Conservation (phyloP, 1,140 invertebrate genomes). For the Ostrea edulis region DNA sequence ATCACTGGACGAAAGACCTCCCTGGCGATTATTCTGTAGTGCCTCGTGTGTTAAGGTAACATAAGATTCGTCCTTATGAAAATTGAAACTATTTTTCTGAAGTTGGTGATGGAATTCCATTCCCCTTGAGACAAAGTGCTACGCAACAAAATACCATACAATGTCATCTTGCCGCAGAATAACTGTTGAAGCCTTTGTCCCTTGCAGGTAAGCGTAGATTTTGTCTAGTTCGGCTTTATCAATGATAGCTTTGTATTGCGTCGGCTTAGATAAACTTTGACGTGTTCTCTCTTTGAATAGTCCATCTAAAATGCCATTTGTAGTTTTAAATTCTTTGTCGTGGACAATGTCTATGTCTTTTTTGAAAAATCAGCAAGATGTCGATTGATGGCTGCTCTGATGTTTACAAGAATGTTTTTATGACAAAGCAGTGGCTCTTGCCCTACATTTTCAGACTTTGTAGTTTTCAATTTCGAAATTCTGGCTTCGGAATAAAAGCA, state of each 20-base stretch:
- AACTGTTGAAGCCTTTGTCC: background rate
- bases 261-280: slow-evolving; percentile 14
- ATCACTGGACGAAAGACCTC: slow-evolving; percentile 10
- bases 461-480: background rate
- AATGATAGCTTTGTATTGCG: slow-evolving; percentile 46
- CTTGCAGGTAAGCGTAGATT: slow-evolving; percentile 42
- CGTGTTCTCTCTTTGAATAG: slow-evolving; percentile 44
- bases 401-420: too few relatives aligned
- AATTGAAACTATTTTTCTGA: background rate
- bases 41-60: slow-evolving; percentile 40
- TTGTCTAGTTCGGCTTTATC: background rate
- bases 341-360: slow-evolving; percentile 47
- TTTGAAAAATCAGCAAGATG: slow-evolving; percentile 40
- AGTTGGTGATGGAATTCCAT: slow-evolving; percentile 50
- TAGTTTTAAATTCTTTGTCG: slow-evolving; percentile 4
- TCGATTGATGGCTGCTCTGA: slow-evolving; percentile 42
- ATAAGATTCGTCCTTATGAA: slow-evolving; percentile 40
- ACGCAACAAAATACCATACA: slow-evolving; percentile 22
- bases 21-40: slow-evolving; percentile 41
- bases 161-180: background rate
- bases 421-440: background rate
- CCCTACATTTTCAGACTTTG: background rate
- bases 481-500: background rate
- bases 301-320: slow-evolving; percentile 43
- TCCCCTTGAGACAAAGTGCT: slow-evolving; percentile 38